Conservation (phyloP, 2,888 invertebrate species). For the Cataglyphis albicans region DNA sequence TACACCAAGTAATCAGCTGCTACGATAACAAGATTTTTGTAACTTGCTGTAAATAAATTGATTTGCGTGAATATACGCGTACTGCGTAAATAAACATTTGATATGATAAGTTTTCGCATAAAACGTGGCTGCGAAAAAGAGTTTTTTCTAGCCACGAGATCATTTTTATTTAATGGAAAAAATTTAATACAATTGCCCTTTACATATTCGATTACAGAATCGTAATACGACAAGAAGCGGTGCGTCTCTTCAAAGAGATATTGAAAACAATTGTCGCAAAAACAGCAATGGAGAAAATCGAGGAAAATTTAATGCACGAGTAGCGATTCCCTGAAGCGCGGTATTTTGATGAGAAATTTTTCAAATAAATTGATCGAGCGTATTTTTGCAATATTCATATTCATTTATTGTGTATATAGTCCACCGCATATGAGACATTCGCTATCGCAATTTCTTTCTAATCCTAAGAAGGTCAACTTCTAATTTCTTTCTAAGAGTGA, state of each 20-base stretch:
- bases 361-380: slow-evolving; percentile 1
- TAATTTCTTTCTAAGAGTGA: slow-evolving; percentile 12
- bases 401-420: slow-evolving; percentile 33
- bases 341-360: slow-evolving; percentile 32
- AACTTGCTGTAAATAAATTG: background rate
- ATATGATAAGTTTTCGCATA: background rate
- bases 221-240: background rate
- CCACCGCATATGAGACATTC: slow-evolving; percentile 6
- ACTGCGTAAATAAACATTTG: background rate
- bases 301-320: slow-evolving; percentile 38
- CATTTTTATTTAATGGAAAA: background rate
- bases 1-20: background rate
- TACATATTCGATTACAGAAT: background rate
- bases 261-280: slow-evolving; percentile 61
- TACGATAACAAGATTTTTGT: slow-evolving; percentile 6
- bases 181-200: background rate
- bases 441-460: slow-evolving; percentile 17
- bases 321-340: slow-evolving; percentile 49
- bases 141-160: background rate
- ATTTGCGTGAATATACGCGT: background rate
- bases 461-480: background rate
- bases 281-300: slow-evolving; percentile 27
- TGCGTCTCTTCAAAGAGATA: slow-evolving; percentile 38
- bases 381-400: slow-evolving; percentile 22
- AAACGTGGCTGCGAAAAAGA: background rate